These are phyloP conservation scores for Melitaea cinxia DNA, from an alignment of 1,140 invertebrate species.

Conservation along the genomic window DNA sequence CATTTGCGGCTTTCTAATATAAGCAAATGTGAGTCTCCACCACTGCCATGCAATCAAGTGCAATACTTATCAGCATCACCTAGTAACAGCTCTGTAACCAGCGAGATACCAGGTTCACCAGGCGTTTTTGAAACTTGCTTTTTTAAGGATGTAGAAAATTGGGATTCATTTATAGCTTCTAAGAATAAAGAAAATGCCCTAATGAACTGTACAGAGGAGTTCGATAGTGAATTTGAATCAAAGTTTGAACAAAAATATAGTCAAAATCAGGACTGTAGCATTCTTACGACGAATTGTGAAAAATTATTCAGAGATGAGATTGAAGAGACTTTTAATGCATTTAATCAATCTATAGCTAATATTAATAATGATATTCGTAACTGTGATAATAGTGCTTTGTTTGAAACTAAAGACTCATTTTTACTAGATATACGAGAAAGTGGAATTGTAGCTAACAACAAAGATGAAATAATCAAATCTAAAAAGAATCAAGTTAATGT, in stretches of 20 bases:
- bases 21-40: slow-evolving; percentile 61
- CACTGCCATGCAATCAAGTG: slow-evolving; percentile 71
- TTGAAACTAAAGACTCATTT: slow-evolving; percentile 70
- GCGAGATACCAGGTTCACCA: slow-evolving; percentile 59
- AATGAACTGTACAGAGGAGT: slow-evolving; percentile 42
- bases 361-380: slow-evolving; percentile 38
- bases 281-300: slow-evolving; percentile 40
- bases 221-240: slow-evolving; percentile 52
- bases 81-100: slow-evolving; percentile 44
- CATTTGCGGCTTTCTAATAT: slow-evolving; percentile 24
- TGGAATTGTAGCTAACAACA: slow-evolving; percentile 41
- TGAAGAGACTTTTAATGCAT: slow-evolving; percentile 55
- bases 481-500: slow-evolving; percentile 16
- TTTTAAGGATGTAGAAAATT: slow-evolving; percentile 44
- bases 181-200: slow-evolving; percentile 34
- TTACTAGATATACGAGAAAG: slow-evolving; percentile 63
- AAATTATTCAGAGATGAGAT: slow-evolving; percentile 51
- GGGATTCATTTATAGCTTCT: slow-evolving; percentile 50
- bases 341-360: slow-evolving; percentile 64
- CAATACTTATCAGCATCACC: slow-evolving; percentile 62
- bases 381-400: slow-evolving; percentile 42
- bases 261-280: slow-evolving; percentile 27
- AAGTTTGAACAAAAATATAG: slow-evolving; percentile 44
- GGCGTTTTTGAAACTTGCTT: slow-evolving; percentile 45
- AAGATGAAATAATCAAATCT: slow-evolving; percentile 39